These are phyloP conservation scores for Geodia barretti DNA, from an alignment of 37 sponge, comb jelly and placozoan species.

Conservation along the genomic window DNA sequence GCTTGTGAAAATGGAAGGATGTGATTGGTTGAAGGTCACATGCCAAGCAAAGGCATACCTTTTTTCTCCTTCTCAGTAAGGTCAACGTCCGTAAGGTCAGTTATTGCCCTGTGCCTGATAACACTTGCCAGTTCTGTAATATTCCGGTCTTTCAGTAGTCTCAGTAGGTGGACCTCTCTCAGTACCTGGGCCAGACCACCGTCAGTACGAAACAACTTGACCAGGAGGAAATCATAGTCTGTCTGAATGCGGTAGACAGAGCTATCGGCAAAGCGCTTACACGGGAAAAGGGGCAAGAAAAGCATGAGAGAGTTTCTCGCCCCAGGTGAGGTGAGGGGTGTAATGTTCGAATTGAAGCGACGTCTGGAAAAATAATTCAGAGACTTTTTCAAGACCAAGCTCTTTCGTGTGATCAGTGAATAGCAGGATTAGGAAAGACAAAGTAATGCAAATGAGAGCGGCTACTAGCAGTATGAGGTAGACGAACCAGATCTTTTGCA, in stretches of 20 bases:
- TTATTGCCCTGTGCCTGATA: too few species aligned
- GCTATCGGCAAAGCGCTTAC: too few species aligned
- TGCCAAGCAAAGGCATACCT: too few species aligned
- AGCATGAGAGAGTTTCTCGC: too few species aligned
- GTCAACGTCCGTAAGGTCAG: too few species aligned
- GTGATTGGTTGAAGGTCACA: too few species aligned
- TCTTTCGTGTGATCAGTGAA: conserved; percentile 9
- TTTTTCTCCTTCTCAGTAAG: too few species aligned
- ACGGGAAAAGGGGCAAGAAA: too few species aligned
- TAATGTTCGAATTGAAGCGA: conserved; percentile 16
- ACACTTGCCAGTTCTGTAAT: background rate
- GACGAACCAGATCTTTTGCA: conserved; percentile 11
- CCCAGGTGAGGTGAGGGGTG: too few species aligned
- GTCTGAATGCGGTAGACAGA: too few species aligned
- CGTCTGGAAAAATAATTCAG: conserved; percentile 33
- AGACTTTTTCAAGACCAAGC: conserved; percentile 17
- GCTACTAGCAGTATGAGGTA: conserved; percentile 32
- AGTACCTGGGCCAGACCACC: conserved; percentile 17
- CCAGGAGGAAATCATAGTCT: conserved; percentile 22
- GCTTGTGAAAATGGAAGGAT: too few species aligned
- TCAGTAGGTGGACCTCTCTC: conserved; percentile 12
- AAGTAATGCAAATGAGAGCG: background rate
- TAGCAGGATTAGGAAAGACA: conserved; percentile 19
- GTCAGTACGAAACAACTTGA: conserved; percentile 31
- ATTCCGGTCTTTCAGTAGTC: background rate